Percentiles rank a stretch among this genome's conserved stretches.
These are phyloP conservation scores for Petrocephalus schoutedeni DNA, from an alignment of 2,797 vertebrate genomes.

Conservation along the genomic window DNA sequence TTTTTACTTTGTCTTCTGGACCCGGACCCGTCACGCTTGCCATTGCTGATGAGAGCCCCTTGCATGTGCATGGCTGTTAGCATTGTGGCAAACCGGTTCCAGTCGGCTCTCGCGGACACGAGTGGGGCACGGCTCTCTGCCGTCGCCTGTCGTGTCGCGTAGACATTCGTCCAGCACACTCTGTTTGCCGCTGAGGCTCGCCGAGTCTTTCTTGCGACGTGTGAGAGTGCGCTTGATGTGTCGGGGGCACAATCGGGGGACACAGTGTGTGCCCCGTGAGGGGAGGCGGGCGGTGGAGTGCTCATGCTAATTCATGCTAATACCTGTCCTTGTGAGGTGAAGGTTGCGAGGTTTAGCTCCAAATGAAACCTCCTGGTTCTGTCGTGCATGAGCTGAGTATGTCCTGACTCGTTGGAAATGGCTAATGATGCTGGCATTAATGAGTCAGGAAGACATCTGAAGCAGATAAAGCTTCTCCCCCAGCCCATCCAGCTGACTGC, in stretches of 20 bases:
- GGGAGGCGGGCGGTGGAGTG: neutral
- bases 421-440: neutral
- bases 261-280: neutral
- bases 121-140: neutral
- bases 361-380: neutral
- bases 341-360: neutral
- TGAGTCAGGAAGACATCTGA: neutral
- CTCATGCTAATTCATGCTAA: neutral
- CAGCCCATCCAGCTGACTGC: neutral
- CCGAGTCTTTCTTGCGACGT: neutral
- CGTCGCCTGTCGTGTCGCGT: neutral
- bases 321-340: neutral
- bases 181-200: neutral
- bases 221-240: neutral
- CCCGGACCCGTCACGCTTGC: conserved; percentile 4
- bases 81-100: neutral
- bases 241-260: neutral
- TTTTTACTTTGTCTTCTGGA: neutral
- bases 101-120: neutral
- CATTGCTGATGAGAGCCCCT: neutral
- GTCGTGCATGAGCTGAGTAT: neutral
- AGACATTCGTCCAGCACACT: neutral
- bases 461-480: neutral
- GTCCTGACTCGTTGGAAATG: neutral
- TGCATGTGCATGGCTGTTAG: neutral